These are phyloP conservation scores for Periparus ater DNA, from an alignment of 2,797 vertebrate genomes.

Conservation along the genomic window DNA sequence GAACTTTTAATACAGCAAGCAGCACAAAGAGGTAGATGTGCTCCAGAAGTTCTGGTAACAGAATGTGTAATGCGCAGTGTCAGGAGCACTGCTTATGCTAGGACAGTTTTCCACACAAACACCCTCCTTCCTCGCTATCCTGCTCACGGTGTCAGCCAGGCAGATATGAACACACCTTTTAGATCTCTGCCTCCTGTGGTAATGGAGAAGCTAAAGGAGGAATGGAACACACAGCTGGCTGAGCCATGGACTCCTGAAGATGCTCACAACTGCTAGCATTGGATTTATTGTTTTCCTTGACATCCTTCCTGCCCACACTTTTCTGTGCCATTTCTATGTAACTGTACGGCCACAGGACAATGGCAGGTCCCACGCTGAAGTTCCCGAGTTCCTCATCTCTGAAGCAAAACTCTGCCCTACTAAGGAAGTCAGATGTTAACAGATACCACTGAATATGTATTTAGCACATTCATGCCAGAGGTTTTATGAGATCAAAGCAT, in stretches of 20 bases:
- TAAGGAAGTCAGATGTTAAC: neutral
- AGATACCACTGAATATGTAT: neutral
- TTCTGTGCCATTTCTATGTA: neutral
- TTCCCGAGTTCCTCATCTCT: neutral
- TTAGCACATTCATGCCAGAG: neutral
- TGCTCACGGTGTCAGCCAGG: neutral
- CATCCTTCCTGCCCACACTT: neutral
- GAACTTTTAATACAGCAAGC: neutral
- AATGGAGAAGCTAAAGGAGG: neutral
- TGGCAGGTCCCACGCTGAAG: neutral
- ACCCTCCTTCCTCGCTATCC: neutral
- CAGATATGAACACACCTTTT: neutral
- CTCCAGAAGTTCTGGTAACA: neutral
- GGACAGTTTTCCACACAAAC: neutral
- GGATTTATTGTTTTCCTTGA: neutral
- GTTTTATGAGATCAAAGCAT: neutral
- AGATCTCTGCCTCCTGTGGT: neutral
- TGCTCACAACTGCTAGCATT: neutral
- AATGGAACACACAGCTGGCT: neutral
- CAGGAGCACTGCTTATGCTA: neutral
- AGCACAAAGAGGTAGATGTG: accelerated
- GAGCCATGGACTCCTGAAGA: neutral
- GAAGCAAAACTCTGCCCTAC: neutral
- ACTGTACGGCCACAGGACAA: neutral
- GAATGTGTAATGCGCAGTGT: neutral